These are phyloP conservation scores for Tamandua tetradactyla DNA, from an alignment of 2,797 vertebrate genomes.

Conservation along the genomic window DNA sequence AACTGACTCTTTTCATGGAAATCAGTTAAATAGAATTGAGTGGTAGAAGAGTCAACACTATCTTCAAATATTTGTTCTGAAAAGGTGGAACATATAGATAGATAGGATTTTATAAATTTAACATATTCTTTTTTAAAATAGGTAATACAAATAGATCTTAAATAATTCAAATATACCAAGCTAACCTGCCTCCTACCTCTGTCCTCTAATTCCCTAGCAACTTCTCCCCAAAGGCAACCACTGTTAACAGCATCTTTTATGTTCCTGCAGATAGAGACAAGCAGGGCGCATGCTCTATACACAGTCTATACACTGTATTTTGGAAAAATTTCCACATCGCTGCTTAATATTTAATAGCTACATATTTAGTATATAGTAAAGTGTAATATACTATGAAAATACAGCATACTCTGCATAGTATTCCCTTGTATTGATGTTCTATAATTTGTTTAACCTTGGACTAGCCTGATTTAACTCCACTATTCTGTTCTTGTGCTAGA, in stretches of 20 bases:
- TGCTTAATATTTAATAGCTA: background rate
- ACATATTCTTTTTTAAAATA: background rate
- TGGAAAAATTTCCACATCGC: background rate
- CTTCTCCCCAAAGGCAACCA: background rate
- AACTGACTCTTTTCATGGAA: slow-evolving; percentile 9
- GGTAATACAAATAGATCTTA: background rate
- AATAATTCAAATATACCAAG: slow-evolving; percentile 17
- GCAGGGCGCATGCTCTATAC: background rate
- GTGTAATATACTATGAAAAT: background rate
- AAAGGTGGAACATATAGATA: background rate
- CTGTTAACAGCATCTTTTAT: background rate
- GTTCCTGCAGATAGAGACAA: background rate
- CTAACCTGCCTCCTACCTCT: background rate
- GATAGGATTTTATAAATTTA: background rate
- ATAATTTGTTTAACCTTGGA: background rate
- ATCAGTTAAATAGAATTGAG: background rate
- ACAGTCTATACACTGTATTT: background rate
- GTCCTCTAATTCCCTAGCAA: background rate
- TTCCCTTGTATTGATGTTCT: background rate
- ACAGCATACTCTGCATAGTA: background rate
- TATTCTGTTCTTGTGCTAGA: background rate
- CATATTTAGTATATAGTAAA: background rate
- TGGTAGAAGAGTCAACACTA: background rate
- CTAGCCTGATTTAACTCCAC: background rate
- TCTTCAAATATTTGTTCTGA: background rate